Evolutionary conservation across 1,140 invertebrate genomes (phyloP).

Genomic region (Globodera rostochiensis): DNA sequence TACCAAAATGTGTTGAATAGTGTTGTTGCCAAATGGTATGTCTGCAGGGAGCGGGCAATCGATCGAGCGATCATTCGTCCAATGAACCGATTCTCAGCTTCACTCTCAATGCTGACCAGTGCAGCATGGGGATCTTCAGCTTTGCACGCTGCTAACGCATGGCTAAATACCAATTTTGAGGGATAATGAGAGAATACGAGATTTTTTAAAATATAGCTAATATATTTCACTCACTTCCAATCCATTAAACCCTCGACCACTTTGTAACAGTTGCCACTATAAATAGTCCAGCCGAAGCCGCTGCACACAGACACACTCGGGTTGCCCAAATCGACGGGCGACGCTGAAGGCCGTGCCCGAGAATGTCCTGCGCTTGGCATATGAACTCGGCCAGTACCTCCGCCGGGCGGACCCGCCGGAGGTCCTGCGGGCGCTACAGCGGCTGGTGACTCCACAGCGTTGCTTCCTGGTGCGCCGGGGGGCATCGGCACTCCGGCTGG

Average conservation of each 20-base stretch:
- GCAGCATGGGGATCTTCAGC: neutral
- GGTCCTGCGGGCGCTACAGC: neutral
- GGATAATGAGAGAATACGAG: no score
- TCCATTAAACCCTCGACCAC: neutral
- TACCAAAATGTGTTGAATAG: slow-evolving; percentile 1
- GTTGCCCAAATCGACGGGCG: neutral
- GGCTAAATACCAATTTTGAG: no score
- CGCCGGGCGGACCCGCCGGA: no score
- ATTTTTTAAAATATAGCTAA: no score
- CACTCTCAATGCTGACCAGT: neutral
- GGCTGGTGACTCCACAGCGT: neutral
- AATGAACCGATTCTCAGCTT: neutral
- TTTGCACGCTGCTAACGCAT: neutral
- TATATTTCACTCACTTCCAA: neutral
- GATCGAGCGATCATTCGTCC: neutral
- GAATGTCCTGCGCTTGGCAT: neutral
- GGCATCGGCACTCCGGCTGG: neutral
- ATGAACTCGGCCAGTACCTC: neutral
- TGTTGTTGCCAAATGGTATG: neutral
- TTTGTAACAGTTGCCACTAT: slow-evolving; percentile 1
- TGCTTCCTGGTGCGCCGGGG: neutral
- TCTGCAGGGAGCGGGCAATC: neutral
- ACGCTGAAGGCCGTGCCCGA: neutral
- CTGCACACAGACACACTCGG: neutral
- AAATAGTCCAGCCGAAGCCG: slow-evolving; percentile 1